Conservation (phyloP, 2,888 invertebrate genomes). For the Leptopilina drosophilae region DNA sequence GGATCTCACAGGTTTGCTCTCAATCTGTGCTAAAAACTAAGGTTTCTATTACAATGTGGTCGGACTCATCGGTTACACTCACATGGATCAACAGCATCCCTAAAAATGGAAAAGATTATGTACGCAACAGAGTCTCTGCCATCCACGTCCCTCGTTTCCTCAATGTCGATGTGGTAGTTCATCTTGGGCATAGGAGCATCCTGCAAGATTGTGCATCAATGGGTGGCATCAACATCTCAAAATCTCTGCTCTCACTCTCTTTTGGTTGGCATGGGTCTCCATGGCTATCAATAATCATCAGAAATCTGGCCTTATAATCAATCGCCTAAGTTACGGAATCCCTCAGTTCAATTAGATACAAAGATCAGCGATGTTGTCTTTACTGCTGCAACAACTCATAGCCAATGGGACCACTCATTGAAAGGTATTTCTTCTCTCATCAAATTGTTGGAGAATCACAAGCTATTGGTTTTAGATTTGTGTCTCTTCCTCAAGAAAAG, state of each 20-base stretch:
- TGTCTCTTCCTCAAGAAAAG: background rate
- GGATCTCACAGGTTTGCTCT: constrained; percentile 32
- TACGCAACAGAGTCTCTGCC: constrained; percentile 48
- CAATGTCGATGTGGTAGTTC: background rate
- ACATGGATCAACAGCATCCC: no score
- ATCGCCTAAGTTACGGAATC: background rate
- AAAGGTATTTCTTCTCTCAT: background rate
- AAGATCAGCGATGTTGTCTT: background rate
- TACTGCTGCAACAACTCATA: background rate
- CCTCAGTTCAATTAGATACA: background rate
- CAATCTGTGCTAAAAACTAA: no score
- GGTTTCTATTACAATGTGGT: no score
- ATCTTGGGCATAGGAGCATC: background rate
- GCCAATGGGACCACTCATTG: background rate
- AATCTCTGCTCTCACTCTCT: background rate
- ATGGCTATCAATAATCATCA: background rate
- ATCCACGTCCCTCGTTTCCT: constrained; percentile 44
- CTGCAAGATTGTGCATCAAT: background rate
- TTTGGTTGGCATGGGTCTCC: background rate
- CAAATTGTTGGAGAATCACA: constrained; percentile 1
- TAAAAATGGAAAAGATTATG: constrained; percentile 50
- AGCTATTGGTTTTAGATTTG: background rate
- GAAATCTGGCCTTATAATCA: background rate
- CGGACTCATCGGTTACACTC: no score
- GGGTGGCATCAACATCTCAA: background rate